A percentile compares a stretch with the other conserved stretches of the same genome.
These are phyloP conservation scores for Leptonema lineaticorne DNA, from an alignment of 1,140 invertebrate species.

Conservation along the genomic window DNA sequence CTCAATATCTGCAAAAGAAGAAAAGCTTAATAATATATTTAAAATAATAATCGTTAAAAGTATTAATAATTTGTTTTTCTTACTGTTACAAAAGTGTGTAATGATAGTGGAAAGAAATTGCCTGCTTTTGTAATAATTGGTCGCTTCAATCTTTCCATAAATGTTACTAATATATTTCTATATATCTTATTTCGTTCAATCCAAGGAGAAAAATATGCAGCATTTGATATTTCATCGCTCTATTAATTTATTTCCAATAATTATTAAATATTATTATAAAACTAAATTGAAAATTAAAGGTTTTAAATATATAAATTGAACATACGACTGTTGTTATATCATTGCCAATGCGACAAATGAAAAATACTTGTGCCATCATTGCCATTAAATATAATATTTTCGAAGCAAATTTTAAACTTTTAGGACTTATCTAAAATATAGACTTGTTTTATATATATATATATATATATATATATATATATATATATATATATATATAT, in stretches of 20 bases:
- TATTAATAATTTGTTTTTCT: too few relatives aligned
- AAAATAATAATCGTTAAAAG: too few relatives aligned
- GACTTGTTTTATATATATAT: too few relatives aligned
- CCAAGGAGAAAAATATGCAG: constrained; percentile 42
- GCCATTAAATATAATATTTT: constrained; percentile 39
- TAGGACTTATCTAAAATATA: constrained; percentile 38
- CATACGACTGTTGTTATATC: constrained; percentile 43
- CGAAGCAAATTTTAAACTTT: constrained; percentile 39
- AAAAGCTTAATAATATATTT: too few relatives aligned
- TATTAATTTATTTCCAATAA: too few relatives aligned
- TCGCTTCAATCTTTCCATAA: constrained; percentile 43
- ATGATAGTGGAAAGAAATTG: constrained; percentile 41
- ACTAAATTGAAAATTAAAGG: too few relatives aligned
- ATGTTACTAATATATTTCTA: constrained; percentile 38
- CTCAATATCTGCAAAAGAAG: too few relatives aligned
- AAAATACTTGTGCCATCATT: constrained; percentile 46
- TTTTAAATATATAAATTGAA: too few relatives aligned
- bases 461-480: too few relatives aligned
- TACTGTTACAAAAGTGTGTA: constrained; percentile 44
- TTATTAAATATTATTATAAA: too few relatives aligned
- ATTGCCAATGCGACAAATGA: constrained; percentile 46
- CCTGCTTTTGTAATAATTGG: constrained; percentile 43
- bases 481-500: too few relatives aligned
- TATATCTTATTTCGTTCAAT: constrained; percentile 29
- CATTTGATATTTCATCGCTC: constrained; percentile 40